phyloP scores from a whole-genome alignment of 2,888 invertebrate species.

The Gibbula magus region DNA sequence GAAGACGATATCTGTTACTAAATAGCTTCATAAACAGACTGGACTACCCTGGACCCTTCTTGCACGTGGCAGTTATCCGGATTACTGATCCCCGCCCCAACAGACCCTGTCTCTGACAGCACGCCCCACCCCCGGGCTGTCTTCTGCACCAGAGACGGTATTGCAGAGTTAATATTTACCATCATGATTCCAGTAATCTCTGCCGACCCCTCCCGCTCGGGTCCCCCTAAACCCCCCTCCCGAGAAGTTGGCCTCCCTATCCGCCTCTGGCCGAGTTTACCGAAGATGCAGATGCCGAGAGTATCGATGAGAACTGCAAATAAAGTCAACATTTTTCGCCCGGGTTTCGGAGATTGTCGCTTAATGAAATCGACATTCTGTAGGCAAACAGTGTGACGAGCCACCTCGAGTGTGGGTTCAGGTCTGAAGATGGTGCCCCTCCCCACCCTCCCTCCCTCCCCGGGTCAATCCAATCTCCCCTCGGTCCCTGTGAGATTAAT shows the following conservation, averaged over 20 bases:
- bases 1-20: no score
- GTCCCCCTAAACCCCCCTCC: background rate
- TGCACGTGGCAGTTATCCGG: background rate
- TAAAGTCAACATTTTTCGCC: slow-evolving; percentile 7
- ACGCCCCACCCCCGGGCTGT: background rate
- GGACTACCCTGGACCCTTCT: no score
- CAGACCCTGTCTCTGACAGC: background rate
- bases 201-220: background rate
- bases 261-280: slow-evolving; percentile 15
- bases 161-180: background rate
- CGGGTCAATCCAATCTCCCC: slow-evolving; percentile 6
- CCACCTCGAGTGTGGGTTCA: slow-evolving; percentile 1
- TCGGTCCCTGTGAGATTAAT: background rate
- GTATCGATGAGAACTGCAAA: slow-evolving; percentile 20
- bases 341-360: slow-evolving; percentile 23
- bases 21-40: no score
- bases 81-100: background rate
- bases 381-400: slow-evolving; percentile 24
- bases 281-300: background rate
- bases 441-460: background rate
- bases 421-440: background rate
- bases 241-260: background rate
- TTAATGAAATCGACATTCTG: slow-evolving; percentile 29
- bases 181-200: background rate
- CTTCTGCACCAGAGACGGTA: background rate